Percentiles rank a stretch among this genome's conserved stretches.
Conservation (phyloP, 2,888 invertebrate species). For the Alsophila aescularia region DNA sequence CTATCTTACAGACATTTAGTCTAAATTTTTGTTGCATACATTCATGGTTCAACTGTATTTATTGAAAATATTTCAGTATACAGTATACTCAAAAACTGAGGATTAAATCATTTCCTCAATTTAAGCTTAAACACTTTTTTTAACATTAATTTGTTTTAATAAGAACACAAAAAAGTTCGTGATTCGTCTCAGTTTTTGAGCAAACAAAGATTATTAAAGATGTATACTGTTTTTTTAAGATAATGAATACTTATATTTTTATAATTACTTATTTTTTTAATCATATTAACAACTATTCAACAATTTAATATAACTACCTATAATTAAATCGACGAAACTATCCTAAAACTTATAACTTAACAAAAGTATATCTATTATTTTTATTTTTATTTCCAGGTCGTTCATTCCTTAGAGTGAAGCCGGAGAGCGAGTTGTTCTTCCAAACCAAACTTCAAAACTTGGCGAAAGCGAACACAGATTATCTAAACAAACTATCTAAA, state of each 20-base stretch:
- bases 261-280: no score
- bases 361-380: no score
- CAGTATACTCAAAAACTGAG: neutral
- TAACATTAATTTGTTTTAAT: neutral
- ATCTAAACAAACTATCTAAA: slow-evolving; percentile 67
- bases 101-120: slow-evolving; percentile 8
- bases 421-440: slow-evolving; percentile 75
- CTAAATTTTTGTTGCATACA: slow-evolving; percentile 46
- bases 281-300: no score
- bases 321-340: no score
- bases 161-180: no score
- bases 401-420: slow-evolving; percentile 69
- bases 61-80: neutral
- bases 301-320: no score
- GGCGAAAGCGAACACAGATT: slow-evolving; percentile 70
- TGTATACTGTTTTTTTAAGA: no score
- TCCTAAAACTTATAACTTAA: no score
- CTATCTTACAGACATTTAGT: slow-evolving; percentile 82
- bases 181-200: neutral
- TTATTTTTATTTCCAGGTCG: slow-evolving; percentile 65
- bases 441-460: slow-evolving; percentile 70
- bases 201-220: neutral
- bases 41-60: slow-evolving; percentile 73
- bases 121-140: no score
- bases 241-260: no score